Base-by-base conservation (phyloP, 2,888 invertebrate genomes). In the Cepaea hortensis region DNA sequence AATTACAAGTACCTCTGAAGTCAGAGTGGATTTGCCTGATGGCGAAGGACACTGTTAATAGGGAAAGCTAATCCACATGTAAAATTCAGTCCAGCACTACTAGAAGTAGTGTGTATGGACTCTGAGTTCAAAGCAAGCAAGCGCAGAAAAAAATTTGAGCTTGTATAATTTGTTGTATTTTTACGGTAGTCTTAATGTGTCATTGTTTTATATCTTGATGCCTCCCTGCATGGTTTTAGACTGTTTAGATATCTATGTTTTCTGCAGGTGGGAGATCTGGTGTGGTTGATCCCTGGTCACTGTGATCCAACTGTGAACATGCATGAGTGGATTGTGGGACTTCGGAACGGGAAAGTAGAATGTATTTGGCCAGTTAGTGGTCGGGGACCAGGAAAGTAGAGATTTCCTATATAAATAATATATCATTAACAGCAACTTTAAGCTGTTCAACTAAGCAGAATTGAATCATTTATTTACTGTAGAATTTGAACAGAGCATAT, bases 271-370 rank as follows among this genome's bases (percentile, higher is more conserved):
- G 88, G 87, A 15, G 72, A 70, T 55, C 77, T 86, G 50, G 82
- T 88, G 23, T 88, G 88, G 88, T 86, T 88, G 62, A 73, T 88
- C 7, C 88, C 88, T 46, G 88, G 88, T 77, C 88, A 88, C 85
- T 88, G 88, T 73, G 88, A 88, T 70, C 88, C 88, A 73, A 88
- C 88, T 15, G 86, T 87, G 48, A 88, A 88, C 86, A 85, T 88
- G 86, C 70, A 88, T 65, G 79, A 82, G 35, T 88, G 86, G 86
- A 86, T 88, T 82, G 87, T 88, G 55, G 88, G 88, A 61, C 18
- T 88, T 48, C 72, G 88, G 6, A 77, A 87, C 70, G 87, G 86
- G 7, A 77, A 48, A 73, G 88, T 88, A 55, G 88, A 87, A 73
- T 81, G 87, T 23, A 77, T 88, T 0, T 88, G 88, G 88, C 84